Conservation (phyloP, 1,140 invertebrate genomes). For the Ptiloglossa arizonensis region DNA sequence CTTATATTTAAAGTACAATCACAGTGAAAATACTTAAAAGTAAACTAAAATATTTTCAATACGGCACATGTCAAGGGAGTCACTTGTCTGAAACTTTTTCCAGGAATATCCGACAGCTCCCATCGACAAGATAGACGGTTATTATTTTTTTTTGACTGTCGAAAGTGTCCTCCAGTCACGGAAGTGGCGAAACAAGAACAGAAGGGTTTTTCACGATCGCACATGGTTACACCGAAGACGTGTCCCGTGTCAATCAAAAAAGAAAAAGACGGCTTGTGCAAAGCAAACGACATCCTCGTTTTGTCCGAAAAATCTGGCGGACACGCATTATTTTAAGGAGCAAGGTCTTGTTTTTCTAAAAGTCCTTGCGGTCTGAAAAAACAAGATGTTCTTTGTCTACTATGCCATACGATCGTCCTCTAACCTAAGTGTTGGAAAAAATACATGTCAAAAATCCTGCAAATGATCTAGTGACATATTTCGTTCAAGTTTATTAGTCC, state of each 20-base stretch:
- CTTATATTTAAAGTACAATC: too few species aligned
- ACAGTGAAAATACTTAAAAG: not conserved
- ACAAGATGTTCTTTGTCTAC: slow-evolving; percentile 23
- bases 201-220: slow-evolving; percentile 21
- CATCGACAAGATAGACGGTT: not conserved
- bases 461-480: not conserved
- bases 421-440: not conserved
- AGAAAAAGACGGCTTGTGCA: slow-evolving; percentile 15
- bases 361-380: slow-evolving; percentile 37
- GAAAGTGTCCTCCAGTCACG: not conserved
- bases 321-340: slow-evolving; percentile 37
- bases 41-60: not conserved
- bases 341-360: slow-evolving; percentile 29
- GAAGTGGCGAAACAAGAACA: slow-evolving; percentile 27
- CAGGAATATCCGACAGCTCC: not conserved
- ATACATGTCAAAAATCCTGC: not conserved
- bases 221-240: not conserved
- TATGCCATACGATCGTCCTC: not conserved
- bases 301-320: slow-evolving; percentile 28
- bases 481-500: not conserved
- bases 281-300: slow-evolving; percentile 6
- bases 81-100: not conserved
- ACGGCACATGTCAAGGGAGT: not conserved
- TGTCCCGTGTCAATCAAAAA: slow-evolving; percentile 37
- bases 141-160: slow-evolving; percentile 1